phyloP scores from a whole-genome alignment of 1,140 invertebrate species.

The Trichogramma pretiosum region DNA sequence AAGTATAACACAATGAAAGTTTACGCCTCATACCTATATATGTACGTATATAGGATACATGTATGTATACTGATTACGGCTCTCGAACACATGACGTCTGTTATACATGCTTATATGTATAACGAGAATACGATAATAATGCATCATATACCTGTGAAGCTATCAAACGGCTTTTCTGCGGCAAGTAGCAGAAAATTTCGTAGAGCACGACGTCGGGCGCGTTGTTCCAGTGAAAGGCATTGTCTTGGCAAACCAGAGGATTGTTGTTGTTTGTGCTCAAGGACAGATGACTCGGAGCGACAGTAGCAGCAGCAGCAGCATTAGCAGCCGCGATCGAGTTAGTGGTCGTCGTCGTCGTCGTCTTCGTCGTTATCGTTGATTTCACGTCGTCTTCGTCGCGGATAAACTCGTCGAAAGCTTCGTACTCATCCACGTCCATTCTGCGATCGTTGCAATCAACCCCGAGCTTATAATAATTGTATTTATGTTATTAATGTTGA shows the following conservation, averaged over 20 bases:
- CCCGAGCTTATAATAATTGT: no score
- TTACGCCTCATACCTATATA: not conserved
- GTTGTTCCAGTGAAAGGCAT: constrained; percentile 42
- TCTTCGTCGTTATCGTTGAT: not conserved
- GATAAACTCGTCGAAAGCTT: not conserved
- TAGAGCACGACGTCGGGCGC: constrained; percentile 55
- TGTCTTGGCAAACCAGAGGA: no score
- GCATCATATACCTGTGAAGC: constrained; percentile 44
- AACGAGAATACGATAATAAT: constrained; percentile 9
- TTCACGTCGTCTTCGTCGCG: not conserved
- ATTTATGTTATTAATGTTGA: not conserved
- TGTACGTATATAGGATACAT: not conserved
- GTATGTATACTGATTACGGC: constrained; percentile 4
- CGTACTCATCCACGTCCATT: constrained; percentile 3
- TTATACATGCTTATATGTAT: not conserved
- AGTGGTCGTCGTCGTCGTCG: not conserved
- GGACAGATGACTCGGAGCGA: not conserved
- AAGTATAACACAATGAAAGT: no score
- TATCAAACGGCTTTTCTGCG: constrained; percentile 47
- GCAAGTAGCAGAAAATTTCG: constrained; percentile 54
- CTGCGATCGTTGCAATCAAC: no score
- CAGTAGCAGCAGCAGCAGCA: not conserved
- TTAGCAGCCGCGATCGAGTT: no score
- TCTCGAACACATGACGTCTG: not conserved
- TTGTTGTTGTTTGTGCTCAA: not conserved